Evolutionary conservation across 1,140 invertebrate genomes (phyloP), one percentile per base, ranked within the genome.

Genomic region (Pseudomyrmex flavicornis): DNA sequence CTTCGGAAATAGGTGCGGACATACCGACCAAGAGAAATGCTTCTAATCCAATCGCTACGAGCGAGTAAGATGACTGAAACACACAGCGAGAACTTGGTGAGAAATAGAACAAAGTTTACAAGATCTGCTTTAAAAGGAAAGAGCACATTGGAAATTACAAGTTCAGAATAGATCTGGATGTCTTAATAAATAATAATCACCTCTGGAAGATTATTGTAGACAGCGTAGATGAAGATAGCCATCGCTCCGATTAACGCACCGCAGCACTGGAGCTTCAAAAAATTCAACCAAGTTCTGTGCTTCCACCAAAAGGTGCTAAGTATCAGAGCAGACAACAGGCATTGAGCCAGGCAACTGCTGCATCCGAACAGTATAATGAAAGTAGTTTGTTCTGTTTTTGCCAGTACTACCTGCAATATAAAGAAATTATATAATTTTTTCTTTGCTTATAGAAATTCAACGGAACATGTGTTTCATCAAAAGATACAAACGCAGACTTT

Each of bases 201-300:
- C 92, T 95, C 92, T 12, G 95, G 92, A 68, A 96, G 86, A 85
- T 95, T 93, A 85, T 93, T 95, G 85, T 95, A 92, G 17, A 96
- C 93, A 61, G 95, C 95, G 83, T 96, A 95, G 82, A 96, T 94
- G 89, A 96, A 96, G 59, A 96, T 94, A 2, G 94, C 93, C 95
- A 96, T 96, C 20, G 96, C 94, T 26, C 95, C 95, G 5, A 95
- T 93, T 44, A 96, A 93, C 48, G 96, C 95, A 54, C 94, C 91
- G 86, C 96, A 96, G 88, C 96, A 96, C 86, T 97, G 96, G 80
- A 97, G 94, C 93, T 96, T 96, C 58, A 96, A 93, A 93, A 96
- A 96, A 85, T 96, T 95, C 35, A 96, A 91, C 91, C 96, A 96
- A 74, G 95, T 96, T 69, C 95, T 95, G 77, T 95, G 94, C 80